These are phyloP conservation scores for Eremophila alpestris DNA, from an alignment of 2,797 vertebrate species.

Conservation along the genomic window DNA sequence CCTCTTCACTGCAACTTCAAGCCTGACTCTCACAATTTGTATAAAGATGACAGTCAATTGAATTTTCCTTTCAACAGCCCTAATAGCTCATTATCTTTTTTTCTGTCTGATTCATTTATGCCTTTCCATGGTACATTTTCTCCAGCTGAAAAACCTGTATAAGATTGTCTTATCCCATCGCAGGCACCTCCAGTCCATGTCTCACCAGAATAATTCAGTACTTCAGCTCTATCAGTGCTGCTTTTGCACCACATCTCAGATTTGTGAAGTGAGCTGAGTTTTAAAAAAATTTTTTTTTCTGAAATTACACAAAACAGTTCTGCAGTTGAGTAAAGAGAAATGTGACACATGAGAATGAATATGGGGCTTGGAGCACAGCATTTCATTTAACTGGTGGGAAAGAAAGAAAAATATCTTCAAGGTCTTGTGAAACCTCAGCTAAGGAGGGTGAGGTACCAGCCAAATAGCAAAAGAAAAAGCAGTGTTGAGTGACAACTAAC, in stretches of 20 bases:
- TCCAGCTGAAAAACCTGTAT: not conserved
- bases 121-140: conserved; percentile 12
- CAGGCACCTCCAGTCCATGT: not conserved
- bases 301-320: not conserved
- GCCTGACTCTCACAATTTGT: conserved; percentile 34
- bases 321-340: not conserved
- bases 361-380: not conserved
- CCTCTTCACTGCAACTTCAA: conserved; percentile 22
- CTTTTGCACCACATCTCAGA: not conserved
- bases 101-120: conserved; percentile 40
- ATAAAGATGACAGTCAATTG: conserved; percentile 44
- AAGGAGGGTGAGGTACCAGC: not conserved
- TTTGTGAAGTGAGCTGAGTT: not conserved
- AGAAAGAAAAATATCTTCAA: not conserved
- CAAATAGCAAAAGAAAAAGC: not conserved
- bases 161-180: conserved; percentile 13
- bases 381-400: not conserved
- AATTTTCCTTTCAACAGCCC: conserved; percentile 51
- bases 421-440: not conserved
- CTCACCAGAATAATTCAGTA: conserved; percentile 16
- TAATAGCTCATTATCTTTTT: conserved; percentile 34
- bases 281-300: not conserved
- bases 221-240: not conserved
- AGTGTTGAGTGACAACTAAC: not conserved
- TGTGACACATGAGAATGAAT: not conserved